Percentiles rank a stretch among this genome's conserved stretches.
Conservation (phyloP, 92 coral and sea anemone species). For the Siderastrea siderea region DNA sequence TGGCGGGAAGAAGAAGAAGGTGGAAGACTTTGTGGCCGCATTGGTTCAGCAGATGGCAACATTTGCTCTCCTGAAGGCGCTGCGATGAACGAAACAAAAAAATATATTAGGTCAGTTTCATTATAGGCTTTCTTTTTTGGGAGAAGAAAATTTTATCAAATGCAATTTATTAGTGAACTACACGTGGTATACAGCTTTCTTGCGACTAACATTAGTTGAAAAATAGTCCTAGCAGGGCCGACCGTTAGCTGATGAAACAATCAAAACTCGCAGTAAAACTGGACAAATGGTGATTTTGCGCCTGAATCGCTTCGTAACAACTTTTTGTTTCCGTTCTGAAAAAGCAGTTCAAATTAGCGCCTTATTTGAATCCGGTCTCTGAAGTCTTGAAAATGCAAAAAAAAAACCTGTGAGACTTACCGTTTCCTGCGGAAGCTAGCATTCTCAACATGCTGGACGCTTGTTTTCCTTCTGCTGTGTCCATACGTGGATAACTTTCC, state of each 20-base stretch:
- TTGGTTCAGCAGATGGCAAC: slow-evolving; percentile 13
- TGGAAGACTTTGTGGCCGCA: slow-evolving; percentile 49
- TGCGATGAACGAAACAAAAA: not conserved
- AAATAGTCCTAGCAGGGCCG: too few relatives aligned
- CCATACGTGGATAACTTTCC: slow-evolving; percentile 13
- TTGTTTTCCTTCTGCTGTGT: slow-evolving; percentile 36
- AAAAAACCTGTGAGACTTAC: not conserved
- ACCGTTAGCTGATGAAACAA: too few relatives aligned
- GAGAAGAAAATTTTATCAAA: not conserved
- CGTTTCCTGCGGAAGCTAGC: slow-evolving; percentile 40
- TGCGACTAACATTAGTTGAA: too few relatives aligned
- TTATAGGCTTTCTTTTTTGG: not conserved
- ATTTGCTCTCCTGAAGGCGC: slow-evolving; percentile 27
- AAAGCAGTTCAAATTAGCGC: too few relatives aligned
- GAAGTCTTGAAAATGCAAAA: not conserved
- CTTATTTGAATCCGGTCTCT: not conserved
- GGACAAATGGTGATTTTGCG: too few relatives aligned
- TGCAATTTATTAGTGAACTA: too few relatives aligned
- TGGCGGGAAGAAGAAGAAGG: slow-evolving; percentile 3
- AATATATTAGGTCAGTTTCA: too few relatives aligned
- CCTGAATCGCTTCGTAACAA: too few relatives aligned
- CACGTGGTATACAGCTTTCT: too few relatives aligned
- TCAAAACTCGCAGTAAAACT: too few relatives aligned
- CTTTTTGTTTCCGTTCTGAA: too few relatives aligned
- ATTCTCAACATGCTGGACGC: slow-evolving; percentile 52